Evolutionary conservation across 2,797 vertebrate species (phyloP), one percentile per base, ranked within the genome.

Genomic region (Podargus strigoides): DNA sequence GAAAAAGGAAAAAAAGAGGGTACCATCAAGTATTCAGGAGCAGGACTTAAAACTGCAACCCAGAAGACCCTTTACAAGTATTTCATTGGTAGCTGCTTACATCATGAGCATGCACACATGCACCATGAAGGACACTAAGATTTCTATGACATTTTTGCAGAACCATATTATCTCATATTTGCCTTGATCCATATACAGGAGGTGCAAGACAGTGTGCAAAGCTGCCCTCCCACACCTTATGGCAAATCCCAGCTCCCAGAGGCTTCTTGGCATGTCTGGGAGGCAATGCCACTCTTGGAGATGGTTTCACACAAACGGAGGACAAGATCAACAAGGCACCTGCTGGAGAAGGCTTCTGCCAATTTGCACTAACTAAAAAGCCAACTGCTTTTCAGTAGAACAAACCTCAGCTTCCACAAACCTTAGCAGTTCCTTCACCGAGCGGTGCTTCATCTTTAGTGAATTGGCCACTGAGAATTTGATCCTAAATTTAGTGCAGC

Each of bases 401-500:
- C 0, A 1, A 88, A 77, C 44, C 56, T 49, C 76, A 68, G 53
- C 68, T 91, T 84, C 34, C 32, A 88, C 28, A 78, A 88, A 73
- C 44, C 41, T 42, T 22, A 90, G 76, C 67, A 73, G 44, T 3
- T 88, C 80, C 85, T 70, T 76, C 77, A 62, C 59, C 6, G 52
- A 92, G 58, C 50, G 56, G 11, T 63, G 73, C 92, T 79, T 56
- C 70, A 69, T 21, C 34, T 67, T 79, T 12, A 30, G 30, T 68
- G 63, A 86, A 69, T 73, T 36, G 49, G 80, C n/a, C 85, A 55
- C 67, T 18, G 79, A 89, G 73, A 84, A 91, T 79, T 81, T 81
- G 85, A 90, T 94, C 92, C 79, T 86, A 88, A 95, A 93, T 74
- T 87, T 70, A 93, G 85, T 49, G 16, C 91, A 91, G 70, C 52